Percentiles rank a stretch among this genome's conserved stretches.
Evolutionary conservation across 2,888 invertebrate species (phyloP).

Genomic region (Acronicta alni): DNA sequence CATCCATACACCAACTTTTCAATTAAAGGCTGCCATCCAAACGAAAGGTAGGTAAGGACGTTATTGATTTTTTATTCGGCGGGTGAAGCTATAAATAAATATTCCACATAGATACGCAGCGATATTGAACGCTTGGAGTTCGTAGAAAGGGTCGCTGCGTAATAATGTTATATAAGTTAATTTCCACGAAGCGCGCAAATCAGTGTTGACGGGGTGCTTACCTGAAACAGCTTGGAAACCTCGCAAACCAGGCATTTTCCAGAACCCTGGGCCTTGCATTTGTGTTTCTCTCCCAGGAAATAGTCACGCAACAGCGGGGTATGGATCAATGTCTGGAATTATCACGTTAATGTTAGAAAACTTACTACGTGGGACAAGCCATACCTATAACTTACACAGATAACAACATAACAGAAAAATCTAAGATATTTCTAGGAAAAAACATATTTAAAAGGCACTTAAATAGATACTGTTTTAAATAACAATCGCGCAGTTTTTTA

Average conservation of each 20-base stretch:
- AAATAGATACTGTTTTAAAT: too few relatives aligned
- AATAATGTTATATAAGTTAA: conserved; percentile 20
- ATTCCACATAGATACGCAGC: conserved; percentile 17
- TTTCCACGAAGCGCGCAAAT: conserved; percentile 17
- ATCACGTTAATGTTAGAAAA: not conserved
- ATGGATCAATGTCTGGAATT: conserved; percentile 94
- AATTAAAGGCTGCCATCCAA: not conserved
- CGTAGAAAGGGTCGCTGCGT: conserved; percentile 33
- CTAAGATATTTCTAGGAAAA: too few relatives aligned
- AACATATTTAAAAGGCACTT: too few relatives aligned
- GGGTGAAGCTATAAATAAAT: conserved; percentile 42
- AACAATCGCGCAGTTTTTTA: too few relatives aligned
- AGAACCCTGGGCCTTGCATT: conserved; percentile 92
- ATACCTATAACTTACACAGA: too few relatives aligned
- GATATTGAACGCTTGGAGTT: conserved; percentile 34
- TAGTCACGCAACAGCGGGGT: conserved; percentile 98
- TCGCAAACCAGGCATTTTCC: conserved; percentile 98
- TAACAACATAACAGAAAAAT: too few relatives aligned
- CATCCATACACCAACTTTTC: not conserved
- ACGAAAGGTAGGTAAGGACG: conserved; percentile 12
- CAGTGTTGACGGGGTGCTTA: conserved; percentile 70
- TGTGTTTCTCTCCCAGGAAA: conserved; percentile 97
- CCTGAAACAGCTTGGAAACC: conserved; percentile 98
- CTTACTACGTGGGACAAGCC: too few relatives aligned
- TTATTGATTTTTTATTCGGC: conserved; percentile 32